Percentiles rank a stretch among this genome's conserved stretches.
Evolutionary conservation across 2,113 vertebrate species (phyloP).

Genomic region (Benitochromis conjunctus): DNA sequence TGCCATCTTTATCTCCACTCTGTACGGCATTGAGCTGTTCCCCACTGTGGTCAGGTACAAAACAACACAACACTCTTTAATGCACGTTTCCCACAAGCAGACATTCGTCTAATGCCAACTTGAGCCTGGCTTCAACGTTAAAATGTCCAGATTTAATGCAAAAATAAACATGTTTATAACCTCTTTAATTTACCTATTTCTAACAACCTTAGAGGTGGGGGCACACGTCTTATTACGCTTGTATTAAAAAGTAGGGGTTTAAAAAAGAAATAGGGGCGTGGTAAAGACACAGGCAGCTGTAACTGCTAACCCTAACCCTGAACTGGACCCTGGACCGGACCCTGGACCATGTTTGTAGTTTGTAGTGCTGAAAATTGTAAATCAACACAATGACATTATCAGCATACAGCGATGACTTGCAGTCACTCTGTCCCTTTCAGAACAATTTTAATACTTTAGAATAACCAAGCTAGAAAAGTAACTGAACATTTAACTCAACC

Average conservation of each 20-base stretch:
- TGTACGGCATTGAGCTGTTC: slow-evolving; percentile 74
- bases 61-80: neutral
- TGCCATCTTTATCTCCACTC: slow-evolving; percentile 50
- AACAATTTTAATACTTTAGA: no score
- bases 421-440: no score
- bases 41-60: slow-evolving; percentile 71
- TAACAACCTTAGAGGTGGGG: neutral
- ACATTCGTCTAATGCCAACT: neutral
- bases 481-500: no score
- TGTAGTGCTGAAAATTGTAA: no score
- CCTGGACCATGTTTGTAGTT: neutral
- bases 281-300: no score
- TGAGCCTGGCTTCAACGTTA: neutral
- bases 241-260: neutral
- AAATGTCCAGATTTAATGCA: neutral
- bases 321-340: no score
- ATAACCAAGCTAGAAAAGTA: no score
- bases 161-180: neutral
- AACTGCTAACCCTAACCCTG: no score
- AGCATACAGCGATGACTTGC: neutral
- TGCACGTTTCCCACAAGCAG: neutral
- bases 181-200: neutral
- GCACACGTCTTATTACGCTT: neutral
- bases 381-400: neutral
- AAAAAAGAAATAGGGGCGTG: neutral